Conservation (phyloP, 2,888 invertebrate species). For the Drosophila acutilabella region DNA sequence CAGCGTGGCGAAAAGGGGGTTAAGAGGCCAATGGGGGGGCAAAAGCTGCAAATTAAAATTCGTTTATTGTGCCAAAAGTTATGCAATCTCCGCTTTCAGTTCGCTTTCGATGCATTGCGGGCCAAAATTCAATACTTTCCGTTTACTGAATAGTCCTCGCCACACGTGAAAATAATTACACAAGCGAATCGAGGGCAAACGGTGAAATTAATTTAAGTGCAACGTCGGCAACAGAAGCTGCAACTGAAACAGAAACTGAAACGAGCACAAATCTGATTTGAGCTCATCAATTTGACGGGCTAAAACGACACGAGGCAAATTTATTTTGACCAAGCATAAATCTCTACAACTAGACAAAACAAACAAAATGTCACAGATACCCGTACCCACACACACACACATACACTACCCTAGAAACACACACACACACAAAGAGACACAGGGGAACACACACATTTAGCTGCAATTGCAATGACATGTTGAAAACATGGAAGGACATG, state of each 20-base stretch:
- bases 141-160: constrained; percentile 27
- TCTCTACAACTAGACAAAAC: constrained; percentile 36
- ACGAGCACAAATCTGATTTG: constrained; percentile 69
- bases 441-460: constrained; percentile 14
- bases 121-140: constrained; percentile 54
- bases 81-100: constrained; percentile 58
- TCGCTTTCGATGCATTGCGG: constrained; percentile 21
- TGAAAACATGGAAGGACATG: constrained; percentile 69
- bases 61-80: constrained; percentile 73
- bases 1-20: background rate
- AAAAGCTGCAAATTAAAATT: constrained; percentile 74
- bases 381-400: constrained; percentile 19
- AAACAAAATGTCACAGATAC: constrained; percentile 47
- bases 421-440: constrained; percentile 17
- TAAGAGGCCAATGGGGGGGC: constrained; percentile 15
- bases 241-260: background rate
- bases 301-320: constrained; percentile 63
- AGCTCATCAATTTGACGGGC: constrained; percentile 62
- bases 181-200: constrained; percentile 30
- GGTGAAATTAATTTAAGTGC: constrained; percentile 57
- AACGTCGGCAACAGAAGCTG: constrained; percentile 35
- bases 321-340: constrained; percentile 64
- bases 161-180: constrained; percentile 69
- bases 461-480: constrained; percentile 41
- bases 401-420: too few species aligned